Evolutionary conservation across 2,113 vertebrate species (phyloP), one percentile per base, ranked within the genome.

Genomic region (Pteruthius melanotis): DNA sequence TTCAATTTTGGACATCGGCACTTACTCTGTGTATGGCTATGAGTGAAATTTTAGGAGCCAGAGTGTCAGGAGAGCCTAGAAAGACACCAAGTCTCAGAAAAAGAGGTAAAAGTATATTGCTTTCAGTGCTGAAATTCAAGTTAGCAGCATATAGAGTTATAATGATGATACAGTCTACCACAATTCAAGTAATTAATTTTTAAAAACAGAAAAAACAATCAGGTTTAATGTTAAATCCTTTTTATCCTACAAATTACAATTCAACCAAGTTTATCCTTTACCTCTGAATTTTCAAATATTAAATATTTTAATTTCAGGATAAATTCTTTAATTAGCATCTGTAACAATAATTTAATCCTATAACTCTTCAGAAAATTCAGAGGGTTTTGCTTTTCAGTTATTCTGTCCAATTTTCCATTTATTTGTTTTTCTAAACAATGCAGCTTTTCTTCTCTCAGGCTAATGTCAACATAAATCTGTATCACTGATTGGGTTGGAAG

Each of bases 391-490:
- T 57, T 88, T 82, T 65, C 13, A 84, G 13, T 66, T 69, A 10
- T 57, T 87, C 52, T 35, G 20, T 69, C 59, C 42, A 83, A 17
- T 53, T 95, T 94, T 86, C 82, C 15, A 63, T 95, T 83, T 76
- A 24, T 61, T 93, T 91, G 21, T 80, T 87, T 94, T 96, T 97
- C 69, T 84, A 92, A 87, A 89, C 33, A 93, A 94, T 65, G 54
- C 24, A 94, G 84, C n/a, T 94, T 96, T 97, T 95, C 90, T 93
- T 86, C 97, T 97, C 95, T 94, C 15, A 10, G 92, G 97, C 93
- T 95, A 97, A 92, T 97, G 96, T 97, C 98, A 98, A 68, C 96
- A 84, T 75, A 87, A 70, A 97, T 98, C 78, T 97, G 18, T 64
- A 89, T 97, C 95, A 95, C 79, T 88, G 81, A 94, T 89, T 76